These are phyloP conservation scores for Myioborus miniatus DNA, from an alignment of 2,797 vertebrate species.

Conservation along the genomic window DNA sequence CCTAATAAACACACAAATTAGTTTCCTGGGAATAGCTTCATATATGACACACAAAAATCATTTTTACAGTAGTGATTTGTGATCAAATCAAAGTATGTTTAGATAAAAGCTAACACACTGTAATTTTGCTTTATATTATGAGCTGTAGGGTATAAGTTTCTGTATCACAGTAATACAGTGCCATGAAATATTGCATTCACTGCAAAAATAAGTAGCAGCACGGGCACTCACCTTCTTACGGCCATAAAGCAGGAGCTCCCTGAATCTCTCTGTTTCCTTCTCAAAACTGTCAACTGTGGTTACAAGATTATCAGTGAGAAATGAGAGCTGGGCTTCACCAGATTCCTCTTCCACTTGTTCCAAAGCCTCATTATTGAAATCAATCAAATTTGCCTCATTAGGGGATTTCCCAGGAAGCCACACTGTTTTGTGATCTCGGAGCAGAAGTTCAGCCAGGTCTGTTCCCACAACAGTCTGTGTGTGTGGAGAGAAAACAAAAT, in stretches of 20 bases:
- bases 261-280: constrained; percentile 92
- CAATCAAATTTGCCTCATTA: constrained; percentile 96
- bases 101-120: neutral
- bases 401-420: constrained; percentile 98
- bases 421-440: constrained; percentile 92
- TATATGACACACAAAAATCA: neutral
- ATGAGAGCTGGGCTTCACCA: constrained; percentile 88
- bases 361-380: constrained; percentile 92
- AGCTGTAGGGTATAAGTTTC: neutral
- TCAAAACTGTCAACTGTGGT: constrained; percentile 79
- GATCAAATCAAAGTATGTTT: neutral
- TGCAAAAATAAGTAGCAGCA: neutral
- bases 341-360: constrained; percentile 87
- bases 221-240: constrained; percentile 86
- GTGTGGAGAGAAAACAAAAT: neutral
- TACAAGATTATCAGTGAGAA: constrained; percentile 87
- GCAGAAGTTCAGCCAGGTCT: constrained; percentile 91
- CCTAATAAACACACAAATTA: constrained; percentile 74
- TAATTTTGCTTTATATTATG: neutral
- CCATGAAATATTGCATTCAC: neutral
- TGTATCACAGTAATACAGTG: neutral
- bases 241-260: constrained; percentile 93
- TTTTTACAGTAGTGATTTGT: neutral
- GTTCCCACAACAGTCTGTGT: constrained; percentile 94
- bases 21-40: neutral